Evolutionary conservation across 2,888 invertebrate genomes (phyloP).

Genomic region (Drosophila meridionalis): DNA sequence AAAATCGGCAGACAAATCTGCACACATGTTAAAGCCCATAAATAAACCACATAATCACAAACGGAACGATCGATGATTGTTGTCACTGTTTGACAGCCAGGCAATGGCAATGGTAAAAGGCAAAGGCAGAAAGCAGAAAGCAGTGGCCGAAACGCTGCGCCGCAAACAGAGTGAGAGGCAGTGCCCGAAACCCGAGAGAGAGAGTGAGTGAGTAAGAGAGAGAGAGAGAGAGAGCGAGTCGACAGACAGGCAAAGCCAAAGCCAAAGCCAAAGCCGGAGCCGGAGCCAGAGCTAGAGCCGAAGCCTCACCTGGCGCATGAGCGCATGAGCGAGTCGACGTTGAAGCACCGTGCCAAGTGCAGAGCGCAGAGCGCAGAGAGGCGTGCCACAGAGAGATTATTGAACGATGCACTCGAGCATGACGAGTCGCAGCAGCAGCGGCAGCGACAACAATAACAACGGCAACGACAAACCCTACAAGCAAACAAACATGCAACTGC

Average conservation of each 20-base stretch:
- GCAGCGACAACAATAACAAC: slow-evolving; percentile 14
- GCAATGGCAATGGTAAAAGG: slow-evolving; percentile 59
- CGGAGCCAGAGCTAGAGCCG: slow-evolving; percentile 38
- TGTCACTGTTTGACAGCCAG: slow-evolving; percentile 83
- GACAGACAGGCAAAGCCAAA: slow-evolving; percentile 68
- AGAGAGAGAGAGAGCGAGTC: slow-evolving; percentile 49
- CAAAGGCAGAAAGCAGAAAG: slow-evolving; percentile 28
- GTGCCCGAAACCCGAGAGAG: neutral
- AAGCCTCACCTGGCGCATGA: slow-evolving; percentile 64
- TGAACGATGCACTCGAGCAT: slow-evolving; percentile 81
- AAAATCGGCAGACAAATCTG: slow-evolving; percentile 83
- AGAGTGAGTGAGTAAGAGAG: neutral
- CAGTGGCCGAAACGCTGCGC: slow-evolving; percentile 24
- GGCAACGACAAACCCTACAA: slow-evolving; percentile 44
- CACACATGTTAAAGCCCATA: slow-evolving; percentile 84
- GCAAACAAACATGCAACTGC: slow-evolving; percentile 65
- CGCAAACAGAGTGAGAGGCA: slow-evolving; percentile 31
- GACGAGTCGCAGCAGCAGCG: slow-evolving; percentile 60
- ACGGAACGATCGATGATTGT: slow-evolving; percentile 84
- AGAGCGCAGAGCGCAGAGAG: slow-evolving; percentile 80
- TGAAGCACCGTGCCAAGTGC: slow-evolving; percentile 73
- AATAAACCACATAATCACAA: slow-evolving; percentile 84
- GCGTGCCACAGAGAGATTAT: slow-evolving; percentile 80
- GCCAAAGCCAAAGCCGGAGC: slow-evolving; percentile 35
- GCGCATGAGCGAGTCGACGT: slow-evolving; percentile 68